phyloP scores from a whole-genome alignment of 2,888 invertebrate species.

The Clivina fossor region DNA sequence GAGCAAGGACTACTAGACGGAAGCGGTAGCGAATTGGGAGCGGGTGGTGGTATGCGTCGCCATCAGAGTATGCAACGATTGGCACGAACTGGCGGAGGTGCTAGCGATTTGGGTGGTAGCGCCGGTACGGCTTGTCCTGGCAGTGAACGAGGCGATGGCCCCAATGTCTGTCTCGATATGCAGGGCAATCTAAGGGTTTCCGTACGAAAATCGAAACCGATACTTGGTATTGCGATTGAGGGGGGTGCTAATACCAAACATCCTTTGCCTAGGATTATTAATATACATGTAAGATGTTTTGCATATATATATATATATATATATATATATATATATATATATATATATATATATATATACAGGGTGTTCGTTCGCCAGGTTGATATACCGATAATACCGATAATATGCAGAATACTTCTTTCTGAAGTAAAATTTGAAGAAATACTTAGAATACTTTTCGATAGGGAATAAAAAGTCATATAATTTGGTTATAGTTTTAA shows the following conservation, averaged over 20 bases:
- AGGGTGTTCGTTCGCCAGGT: no score
- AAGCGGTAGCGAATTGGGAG: conserved; percentile 57
- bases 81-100: conserved; percentile 58
- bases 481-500: no score
- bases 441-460: no score
- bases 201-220: conserved; percentile 91
- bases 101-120: conserved; percentile 51
- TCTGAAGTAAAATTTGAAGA: no score
- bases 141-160: conserved; percentile 55
- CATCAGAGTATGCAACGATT: conserved; percentile 79
- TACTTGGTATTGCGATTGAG: conserved; percentile 95
- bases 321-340: background rate
- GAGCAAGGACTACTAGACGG: conserved; percentile 73
- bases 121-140: conserved; percentile 44
- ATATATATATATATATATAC: no score
- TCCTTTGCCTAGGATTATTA: conserved; percentile 91
- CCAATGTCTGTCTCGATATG: conserved; percentile 78
- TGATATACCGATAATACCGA: no score
- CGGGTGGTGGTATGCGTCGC: conserved; percentile 64
- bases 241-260: conserved; percentile 96
- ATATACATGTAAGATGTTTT: conserved; percentile 80
- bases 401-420: no score
- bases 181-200: conserved; percentile 86
- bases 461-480: no score
- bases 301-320: conserved; percentile 4